Evolutionary conservation across 2,113 vertebrate genomes (phyloP), one percentile per base, ranked within the genome.

Genomic region (Boulengeromyrus knoepffleri): DNA sequence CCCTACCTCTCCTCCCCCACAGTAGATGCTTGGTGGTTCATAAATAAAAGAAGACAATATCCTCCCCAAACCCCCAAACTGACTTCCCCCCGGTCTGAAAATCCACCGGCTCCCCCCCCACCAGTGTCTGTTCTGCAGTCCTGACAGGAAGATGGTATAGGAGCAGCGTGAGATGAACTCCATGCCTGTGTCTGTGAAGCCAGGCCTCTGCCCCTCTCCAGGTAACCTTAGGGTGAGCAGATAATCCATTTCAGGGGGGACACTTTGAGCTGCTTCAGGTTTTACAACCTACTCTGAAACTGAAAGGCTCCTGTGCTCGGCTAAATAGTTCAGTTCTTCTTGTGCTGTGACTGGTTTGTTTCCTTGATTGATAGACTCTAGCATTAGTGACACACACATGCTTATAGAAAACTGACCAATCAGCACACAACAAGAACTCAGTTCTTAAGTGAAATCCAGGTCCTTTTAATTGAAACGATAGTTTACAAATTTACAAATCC

Each of bases 11-110:
- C 56, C 56, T 88, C 87, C 87, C 87, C 87, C 87, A 88, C 10
- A 46, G 36, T 62, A n/a, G 87, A 66, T 88, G 87, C 53, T 66
- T 19, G 5, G 5, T 46, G 17, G 87, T 56, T 66, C 87, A 88
- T 88, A 88, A 88, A 88, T 88, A 88, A 88, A 88, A 56, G 27
- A 88, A 87, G 45, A 27, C 46, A 52, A 88, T 88, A 42, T 21
- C 52, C 19, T 62, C 56, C 87, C 87, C 36, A 87, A 87, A 87
- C 49, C 85, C 62, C 85, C 85, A 87, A 87, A 87, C 47, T 87
- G 85, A 53, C 85, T n/a, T 19, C 85, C 53, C 36, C 52, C 53
- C 21, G 0, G 31, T 80, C 15, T 80, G 74, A 80, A 80, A 42
- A 17, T 36, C 39, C 10, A n/a, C 31, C 6, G 1, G 8, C 21